Percentiles rank a stretch among this genome's conserved stretches.
phyloP scores from a whole-genome alignment of 2,113 vertebrate species.

The Mystacornis crossleyi region DNA sequence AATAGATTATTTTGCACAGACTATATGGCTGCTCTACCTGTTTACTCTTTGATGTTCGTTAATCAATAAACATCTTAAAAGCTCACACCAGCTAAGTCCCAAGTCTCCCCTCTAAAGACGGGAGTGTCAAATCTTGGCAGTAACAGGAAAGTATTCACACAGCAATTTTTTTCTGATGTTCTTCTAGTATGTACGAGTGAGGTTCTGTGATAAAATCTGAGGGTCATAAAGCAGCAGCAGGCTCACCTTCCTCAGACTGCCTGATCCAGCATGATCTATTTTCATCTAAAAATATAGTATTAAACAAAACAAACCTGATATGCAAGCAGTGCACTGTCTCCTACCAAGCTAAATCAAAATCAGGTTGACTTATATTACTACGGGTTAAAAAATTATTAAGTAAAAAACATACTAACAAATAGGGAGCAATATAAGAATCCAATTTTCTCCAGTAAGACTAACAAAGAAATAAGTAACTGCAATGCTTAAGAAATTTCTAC shows the following conservation, averaged over 20 bases:
- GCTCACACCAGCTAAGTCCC: background rate
- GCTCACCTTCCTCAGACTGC: background rate
- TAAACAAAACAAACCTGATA: background rate
- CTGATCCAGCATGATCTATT: accelerated
- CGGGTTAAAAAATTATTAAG: background rate
- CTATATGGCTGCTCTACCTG: background rate
- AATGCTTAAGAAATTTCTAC: background rate
- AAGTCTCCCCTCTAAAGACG: background rate
- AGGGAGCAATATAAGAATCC: background rate
- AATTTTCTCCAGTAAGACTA: background rate
- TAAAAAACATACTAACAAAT: background rate
- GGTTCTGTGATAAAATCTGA: background rate
- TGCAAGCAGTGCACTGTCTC: background rate
- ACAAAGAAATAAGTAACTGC: background rate
- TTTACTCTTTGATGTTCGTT: background rate
- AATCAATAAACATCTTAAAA: background rate
- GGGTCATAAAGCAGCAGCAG: background rate
- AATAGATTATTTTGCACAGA: background rate
- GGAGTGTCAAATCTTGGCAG: background rate
- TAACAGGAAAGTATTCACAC: background rate
- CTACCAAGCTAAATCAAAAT: background rate
- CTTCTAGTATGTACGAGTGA: background rate
- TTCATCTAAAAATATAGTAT: background rate
- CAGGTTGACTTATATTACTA: background rate
- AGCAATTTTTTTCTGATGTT: background rate